Percentiles rank a stretch among this genome's conserved stretches.
Evolutionary conservation across 2,113 vertebrate genomes (phyloP).

Genomic region (Porphyrio hochstetteri): DNA sequence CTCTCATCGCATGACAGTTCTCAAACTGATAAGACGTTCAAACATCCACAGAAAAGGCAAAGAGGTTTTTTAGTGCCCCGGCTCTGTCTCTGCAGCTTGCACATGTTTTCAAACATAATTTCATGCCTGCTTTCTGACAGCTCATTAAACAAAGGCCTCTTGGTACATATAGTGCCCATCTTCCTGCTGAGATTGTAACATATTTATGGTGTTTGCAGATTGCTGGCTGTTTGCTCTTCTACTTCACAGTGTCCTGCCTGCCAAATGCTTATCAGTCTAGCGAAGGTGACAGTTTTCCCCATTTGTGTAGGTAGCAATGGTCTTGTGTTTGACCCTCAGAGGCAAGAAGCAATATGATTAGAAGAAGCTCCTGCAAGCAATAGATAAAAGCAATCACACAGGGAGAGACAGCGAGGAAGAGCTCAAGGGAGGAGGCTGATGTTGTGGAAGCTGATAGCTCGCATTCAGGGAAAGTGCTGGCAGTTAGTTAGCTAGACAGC

Average conservation of each 20-base stretch:
- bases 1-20: slow-evolving; percentile 72
- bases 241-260: slow-evolving; percentile 78
- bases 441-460: slow-evolving; percentile 73
- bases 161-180: slow-evolving; percentile 80
- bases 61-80: slow-evolving; percentile 67
- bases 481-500: slow-evolving; percentile 82
- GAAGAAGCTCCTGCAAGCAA: slow-evolving; percentile 78
- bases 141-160: slow-evolving; percentile 87
- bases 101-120: slow-evolving; percentile 84
- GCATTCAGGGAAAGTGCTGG: slow-evolving; percentile 72
- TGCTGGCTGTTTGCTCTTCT: slow-evolving; percentile 80
- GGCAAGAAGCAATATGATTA: slow-evolving; percentile 79
- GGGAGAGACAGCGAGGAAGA: slow-evolving; percentile 67
- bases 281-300: slow-evolving; percentile 79
- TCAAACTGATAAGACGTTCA: slow-evolving; percentile 76
- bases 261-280: slow-evolving; percentile 84
- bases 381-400: slow-evolving; percentile 83
- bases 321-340: slow-evolving; percentile 79
- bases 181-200: slow-evolving; percentile 80
- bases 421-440: slow-evolving; percentile 73
- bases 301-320: slow-evolving; percentile 80
- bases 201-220: slow-evolving; percentile 84
- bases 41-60: slow-evolving; percentile 69
- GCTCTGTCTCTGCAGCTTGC: slow-evolving; percentile 77
- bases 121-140: slow-evolving; percentile 84